Base-by-base conservation (phyloP, 2,888 invertebrate species). In the Pachycephus smyrnensis region DNA sequence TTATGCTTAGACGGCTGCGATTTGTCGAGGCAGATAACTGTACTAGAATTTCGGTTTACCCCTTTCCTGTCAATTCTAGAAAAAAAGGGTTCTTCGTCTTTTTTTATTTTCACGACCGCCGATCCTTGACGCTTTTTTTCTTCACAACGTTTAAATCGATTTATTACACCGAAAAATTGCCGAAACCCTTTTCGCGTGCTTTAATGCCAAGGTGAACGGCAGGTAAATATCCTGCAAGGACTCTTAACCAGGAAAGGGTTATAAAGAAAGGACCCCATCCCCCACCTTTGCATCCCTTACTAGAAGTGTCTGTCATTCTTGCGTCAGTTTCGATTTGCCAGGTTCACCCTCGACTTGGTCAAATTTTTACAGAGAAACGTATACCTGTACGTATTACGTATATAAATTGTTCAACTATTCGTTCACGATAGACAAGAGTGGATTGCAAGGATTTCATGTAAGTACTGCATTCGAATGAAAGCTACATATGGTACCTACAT, bases 11-110 rank as follows among this genome's bases (percentile, higher is more conserved):
- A 75, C 76, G 75, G 80, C 80, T 77, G 83, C 84, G 83, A 90
- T 89, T 90, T 86, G 83, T 82, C 68, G 81, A 76, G 80, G 77
- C 80, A 83, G 84, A 86, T 89, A 90, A 88, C 86, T 83, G 87
- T 85, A 83, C 82, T 83, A 83, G 76, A 76, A 69, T 71, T 76
- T 80, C 55, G n/a, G 33, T 78, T 83, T 81, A 89, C 86, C 88
- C 89, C 88, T 89, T 89, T 88, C 81, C 73, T 73, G 77, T 71
- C 9, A 31, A 31, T 33, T 71, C 31, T 31, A 75, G 69, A 71
- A 40, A 68, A 77, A 76, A 80, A 76, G 76, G 75, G 75, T 75
- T 32, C 31, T 69, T 73, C 71, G 31, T 71, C 31, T 31, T 69
- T 69, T 33, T 31, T 33, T 33, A 71, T 33, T 33, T 33, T 31